Evolutionary conservation across 2,888 invertebrate species (phyloP).

Genomic region (Scelioninae gen. 2): DNA sequence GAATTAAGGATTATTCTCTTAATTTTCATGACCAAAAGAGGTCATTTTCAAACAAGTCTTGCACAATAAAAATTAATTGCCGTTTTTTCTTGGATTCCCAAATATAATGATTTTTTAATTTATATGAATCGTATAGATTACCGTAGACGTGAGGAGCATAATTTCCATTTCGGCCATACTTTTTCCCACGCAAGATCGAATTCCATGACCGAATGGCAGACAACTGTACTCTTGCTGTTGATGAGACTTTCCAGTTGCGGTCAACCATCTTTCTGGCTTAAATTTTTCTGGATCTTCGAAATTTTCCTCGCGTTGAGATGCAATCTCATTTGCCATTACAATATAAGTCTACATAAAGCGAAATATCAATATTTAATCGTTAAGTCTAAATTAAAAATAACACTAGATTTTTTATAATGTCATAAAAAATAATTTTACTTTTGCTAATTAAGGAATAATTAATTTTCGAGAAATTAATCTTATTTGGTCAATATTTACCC

Average conservation of each 20-base stretch:
- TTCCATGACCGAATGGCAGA: constrained; percentile 81
- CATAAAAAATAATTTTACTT: no score
- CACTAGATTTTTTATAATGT: no score
- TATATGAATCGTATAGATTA: constrained; percentile 15
- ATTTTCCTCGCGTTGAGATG: constrained; percentile 80
- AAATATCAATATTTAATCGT: no score
- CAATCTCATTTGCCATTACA: constrained; percentile 81
- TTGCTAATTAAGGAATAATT: no score
- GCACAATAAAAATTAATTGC: no score
- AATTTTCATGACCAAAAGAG: no score
- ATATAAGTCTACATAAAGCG: constrained; percentile 78
- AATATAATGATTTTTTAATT: constrained; percentile 5
- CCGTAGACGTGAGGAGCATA: constrained; percentile 78
- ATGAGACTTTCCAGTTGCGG: constrained; percentile 68
- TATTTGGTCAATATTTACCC: constrained; percentile 66
- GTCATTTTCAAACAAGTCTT: no score
- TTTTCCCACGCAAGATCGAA: constrained; percentile 80
- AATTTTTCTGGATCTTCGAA: constrained; percentile 81
- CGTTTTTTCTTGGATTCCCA: no score
- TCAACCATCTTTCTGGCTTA: constrained; percentile 81
- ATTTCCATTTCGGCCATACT: constrained; percentile 80
- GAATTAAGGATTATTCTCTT: no score
- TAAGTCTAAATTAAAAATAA: no score
- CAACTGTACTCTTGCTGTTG: constrained; percentile 77
- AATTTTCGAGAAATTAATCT: no score